A percentile compares a stretch with the other conserved stretches of the same genome.
Conservation (phyloP, 2,113 vertebrate genomes). For the Chaenocephalus aceratus region DNA sequence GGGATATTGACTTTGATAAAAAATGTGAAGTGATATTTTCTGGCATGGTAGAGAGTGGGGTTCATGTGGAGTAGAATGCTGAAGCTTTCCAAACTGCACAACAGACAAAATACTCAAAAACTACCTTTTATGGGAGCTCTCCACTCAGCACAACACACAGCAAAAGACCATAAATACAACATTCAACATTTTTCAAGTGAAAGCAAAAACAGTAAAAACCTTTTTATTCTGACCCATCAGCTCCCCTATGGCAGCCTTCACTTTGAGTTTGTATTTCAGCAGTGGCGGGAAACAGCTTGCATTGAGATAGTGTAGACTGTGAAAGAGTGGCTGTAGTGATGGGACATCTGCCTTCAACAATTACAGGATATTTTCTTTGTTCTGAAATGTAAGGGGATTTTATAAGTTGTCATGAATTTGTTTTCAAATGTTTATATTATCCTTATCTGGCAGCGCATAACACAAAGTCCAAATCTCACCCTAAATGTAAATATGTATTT, state of each 20-base stretch:
- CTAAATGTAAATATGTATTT: neutral
- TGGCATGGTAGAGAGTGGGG: neutral
- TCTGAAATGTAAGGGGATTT: neutral
- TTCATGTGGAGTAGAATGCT: neutral
- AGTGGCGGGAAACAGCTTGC: neutral
- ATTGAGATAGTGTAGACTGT: neutral
- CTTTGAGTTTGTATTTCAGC: neutral
- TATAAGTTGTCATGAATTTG: constrained; percentile 1
- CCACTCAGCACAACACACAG: neutral
- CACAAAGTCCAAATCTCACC: too few species aligned
- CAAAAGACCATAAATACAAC: neutral
- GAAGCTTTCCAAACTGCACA: neutral
- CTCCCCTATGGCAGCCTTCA: neutral
- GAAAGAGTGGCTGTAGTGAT: neutral
- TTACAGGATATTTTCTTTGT: neutral
- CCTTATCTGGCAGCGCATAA: constrained; percentile 7
- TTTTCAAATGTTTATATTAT: constrained; percentile 23
- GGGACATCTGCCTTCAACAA: neutral
- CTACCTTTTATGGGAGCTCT: neutral
- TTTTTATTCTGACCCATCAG: neutral
- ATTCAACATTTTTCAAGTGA: neutral
- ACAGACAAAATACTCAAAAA: neutral
- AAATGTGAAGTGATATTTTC: neutral
- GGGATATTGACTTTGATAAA: neutral
- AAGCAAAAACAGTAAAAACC: neutral